phyloP scores from a whole-genome alignment of 2,113 vertebrate species.

The Columbina picui region DNA sequence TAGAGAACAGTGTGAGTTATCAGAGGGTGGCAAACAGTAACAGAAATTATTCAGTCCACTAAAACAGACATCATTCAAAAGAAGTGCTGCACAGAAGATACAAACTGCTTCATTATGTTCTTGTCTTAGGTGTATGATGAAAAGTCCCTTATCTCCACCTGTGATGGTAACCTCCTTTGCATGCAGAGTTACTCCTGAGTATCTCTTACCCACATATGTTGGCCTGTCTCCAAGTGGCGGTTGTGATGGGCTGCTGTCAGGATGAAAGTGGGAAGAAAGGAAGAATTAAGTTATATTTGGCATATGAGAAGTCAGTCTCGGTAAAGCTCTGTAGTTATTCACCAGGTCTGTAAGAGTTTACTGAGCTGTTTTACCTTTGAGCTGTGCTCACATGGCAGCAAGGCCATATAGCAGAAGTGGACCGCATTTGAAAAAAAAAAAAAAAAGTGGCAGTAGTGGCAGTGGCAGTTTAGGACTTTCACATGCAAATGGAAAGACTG shows the following conservation, averaged over 20 bases:
- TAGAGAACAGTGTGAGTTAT: background rate
- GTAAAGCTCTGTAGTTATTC: background rate
- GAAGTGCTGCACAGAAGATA: background rate
- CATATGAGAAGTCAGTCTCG: background rate
- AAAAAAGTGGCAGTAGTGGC: fast-evolving
- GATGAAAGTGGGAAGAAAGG: background rate
- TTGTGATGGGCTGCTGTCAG: background rate
- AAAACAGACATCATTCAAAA: background rate
- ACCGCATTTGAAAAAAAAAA: background rate
- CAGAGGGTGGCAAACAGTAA: fast-evolving
- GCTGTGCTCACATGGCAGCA: background rate
- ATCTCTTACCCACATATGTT: background rate
- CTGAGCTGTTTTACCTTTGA: background rate
- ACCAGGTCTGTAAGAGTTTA: background rate
- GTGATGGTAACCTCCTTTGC: background rate
- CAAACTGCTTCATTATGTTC: background rate
- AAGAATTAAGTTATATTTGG: background rate
- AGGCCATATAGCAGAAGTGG: background rate
- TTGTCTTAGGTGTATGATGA: background rate
- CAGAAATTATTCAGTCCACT: background rate
- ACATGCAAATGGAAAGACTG: background rate
- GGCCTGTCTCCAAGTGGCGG: fast-evolving
- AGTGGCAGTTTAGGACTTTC: background rate
- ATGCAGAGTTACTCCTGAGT: background rate
- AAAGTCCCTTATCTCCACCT: background rate